A percentile compares a stretch with the other conserved stretches of the same genome.
phyloP scores from a whole-genome alignment of 2,113 vertebrate species.

The Saguinus midas region DNA sequence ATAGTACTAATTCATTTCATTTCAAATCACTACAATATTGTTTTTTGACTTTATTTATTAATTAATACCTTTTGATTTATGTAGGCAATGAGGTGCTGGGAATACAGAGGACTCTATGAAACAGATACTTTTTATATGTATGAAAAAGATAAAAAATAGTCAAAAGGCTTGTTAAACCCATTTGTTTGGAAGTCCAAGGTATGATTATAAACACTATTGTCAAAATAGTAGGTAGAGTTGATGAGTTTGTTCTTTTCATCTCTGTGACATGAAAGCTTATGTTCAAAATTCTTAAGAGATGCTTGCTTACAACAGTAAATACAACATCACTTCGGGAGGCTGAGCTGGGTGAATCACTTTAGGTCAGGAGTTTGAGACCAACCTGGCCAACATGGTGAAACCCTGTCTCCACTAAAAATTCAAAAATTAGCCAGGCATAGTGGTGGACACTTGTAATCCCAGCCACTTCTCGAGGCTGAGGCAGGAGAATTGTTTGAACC shows the following conservation, averaged over 20 bases:
- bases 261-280: neutral
- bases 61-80: neutral
- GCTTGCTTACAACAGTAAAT: neutral
- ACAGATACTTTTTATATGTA: neutral
- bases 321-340: neutral
- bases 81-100: neutral
- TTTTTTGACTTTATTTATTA: neutral
- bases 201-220: neutral
- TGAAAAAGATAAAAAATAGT: no score
- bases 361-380: no score
- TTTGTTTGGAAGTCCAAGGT: neutral
- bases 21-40: neutral
- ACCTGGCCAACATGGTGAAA: no score
- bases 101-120: neutral
- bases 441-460: no score
- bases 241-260: neutral
- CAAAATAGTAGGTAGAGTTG: neutral
- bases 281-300: neutral
- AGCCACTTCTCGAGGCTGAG: no score
- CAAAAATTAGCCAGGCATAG: no score
- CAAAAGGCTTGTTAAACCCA: neutral
- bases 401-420: no score
- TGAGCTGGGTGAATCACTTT: accelerated
- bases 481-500: no score
- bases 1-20: neutral